Evolutionary conservation across 2,888 invertebrate genomes (phyloP).

Genomic region (Rhagonycha lutea): DNA sequence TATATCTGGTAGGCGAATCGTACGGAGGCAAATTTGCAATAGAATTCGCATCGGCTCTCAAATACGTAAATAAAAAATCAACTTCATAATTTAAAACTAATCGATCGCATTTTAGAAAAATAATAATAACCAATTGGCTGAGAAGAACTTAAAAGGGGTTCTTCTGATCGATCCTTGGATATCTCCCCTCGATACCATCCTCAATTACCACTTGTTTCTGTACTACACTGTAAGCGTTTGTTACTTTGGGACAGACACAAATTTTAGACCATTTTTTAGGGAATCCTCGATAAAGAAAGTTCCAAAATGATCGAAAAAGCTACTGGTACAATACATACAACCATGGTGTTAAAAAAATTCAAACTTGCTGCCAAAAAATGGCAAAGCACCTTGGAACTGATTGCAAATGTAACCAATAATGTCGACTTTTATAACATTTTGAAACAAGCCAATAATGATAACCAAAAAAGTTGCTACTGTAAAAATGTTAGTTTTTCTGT

Average conservation of each 20-base stretch:
- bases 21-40: conserved; percentile 68
- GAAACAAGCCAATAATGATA: conserved; percentile 48
- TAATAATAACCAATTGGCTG: conserved; percentile 32
- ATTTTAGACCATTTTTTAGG: conserved; percentile 43
- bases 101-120: conserved; percentile 13
- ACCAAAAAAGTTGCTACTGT: conserved; percentile 55
- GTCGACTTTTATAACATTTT: conserved; percentile 86
- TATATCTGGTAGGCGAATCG: conserved; percentile 67
- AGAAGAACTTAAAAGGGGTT: conserved; percentile 75
- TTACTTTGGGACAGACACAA: not conserved
- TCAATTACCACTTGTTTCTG: conserved; percentile 82
- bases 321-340: conserved; percentile 61
- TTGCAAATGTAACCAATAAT: conserved; percentile 62
- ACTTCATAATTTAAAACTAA: not conserved
- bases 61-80: not conserved
- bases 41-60: conserved; percentile 19
- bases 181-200: conserved; percentile 80
- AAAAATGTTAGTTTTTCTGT: conserved; percentile 47
- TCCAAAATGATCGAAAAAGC: conserved; percentile 61
- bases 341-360: conserved; percentile 56
- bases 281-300: conserved; percentile 73
- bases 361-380: conserved; percentile 54
- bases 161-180: conserved; percentile 91
- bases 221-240: conserved; percentile 64
- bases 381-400: conserved; percentile 65